A percentile compares a stretch with the other conserved stretches of the same genome.
Conservation (phyloP, 2,113 vertebrate species). For the Heliornis fulica region DNA sequence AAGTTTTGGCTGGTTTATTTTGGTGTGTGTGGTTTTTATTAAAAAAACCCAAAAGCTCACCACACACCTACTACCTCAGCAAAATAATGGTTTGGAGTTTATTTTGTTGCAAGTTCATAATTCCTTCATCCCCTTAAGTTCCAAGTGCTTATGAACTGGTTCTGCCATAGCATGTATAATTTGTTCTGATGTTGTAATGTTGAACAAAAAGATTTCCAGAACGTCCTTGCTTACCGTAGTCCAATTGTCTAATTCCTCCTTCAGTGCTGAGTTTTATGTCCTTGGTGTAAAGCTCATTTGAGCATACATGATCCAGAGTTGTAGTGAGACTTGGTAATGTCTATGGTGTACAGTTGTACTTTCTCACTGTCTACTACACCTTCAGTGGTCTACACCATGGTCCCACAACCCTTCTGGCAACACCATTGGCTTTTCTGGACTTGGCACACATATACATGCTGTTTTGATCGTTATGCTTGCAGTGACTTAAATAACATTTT, state of each 20-base stretch:
- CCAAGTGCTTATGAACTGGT: background rate
- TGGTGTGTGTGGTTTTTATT: background rate
- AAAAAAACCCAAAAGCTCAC: background rate
- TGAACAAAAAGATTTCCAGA: background rate
- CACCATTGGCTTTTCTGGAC: background rate
- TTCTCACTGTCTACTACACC: background rate
- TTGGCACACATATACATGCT: accelerated
- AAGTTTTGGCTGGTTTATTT: background rate
- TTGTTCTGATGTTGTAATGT: background rate
- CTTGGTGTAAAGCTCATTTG: background rate
- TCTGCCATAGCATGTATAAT: background rate
- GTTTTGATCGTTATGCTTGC: background rate
- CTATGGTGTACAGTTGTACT: background rate
- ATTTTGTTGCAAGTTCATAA: background rate
- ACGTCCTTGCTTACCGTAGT: background rate
- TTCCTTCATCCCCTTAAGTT: background rate
- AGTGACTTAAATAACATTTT: background rate
- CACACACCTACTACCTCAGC: background rate
- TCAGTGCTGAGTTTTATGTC: background rate
- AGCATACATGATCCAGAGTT: background rate
- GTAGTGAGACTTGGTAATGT: background rate
- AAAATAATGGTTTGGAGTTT: background rate
- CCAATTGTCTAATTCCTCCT: background rate
- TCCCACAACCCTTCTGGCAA: background rate
- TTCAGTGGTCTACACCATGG: background rate